Evolutionary conservation across 2,888 invertebrate genomes (phyloP).

Genomic region (Phania funesta): DNA sequence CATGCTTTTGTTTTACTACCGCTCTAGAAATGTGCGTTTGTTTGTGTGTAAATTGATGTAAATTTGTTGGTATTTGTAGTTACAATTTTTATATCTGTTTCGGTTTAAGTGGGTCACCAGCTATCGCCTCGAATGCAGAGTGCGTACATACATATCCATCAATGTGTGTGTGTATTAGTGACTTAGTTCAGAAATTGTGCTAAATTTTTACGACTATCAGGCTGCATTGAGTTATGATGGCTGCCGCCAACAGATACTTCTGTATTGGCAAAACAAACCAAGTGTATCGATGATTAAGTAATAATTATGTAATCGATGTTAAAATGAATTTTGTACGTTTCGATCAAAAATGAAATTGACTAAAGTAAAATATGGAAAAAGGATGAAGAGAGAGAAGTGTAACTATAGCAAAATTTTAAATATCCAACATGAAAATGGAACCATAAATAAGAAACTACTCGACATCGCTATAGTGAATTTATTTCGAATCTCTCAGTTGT

Average conservation of each 20-base stretch:
- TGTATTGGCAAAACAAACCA: too few species aligned
- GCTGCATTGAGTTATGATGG: slow-evolving; percentile 31
- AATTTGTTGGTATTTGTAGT: neutral
- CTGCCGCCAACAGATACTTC: slow-evolving; percentile 10
- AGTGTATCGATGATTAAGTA: too few species aligned
- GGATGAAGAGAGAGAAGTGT: too few species aligned
- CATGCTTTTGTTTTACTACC: neutral
- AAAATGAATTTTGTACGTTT: too few species aligned
- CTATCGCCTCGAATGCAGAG: slow-evolving; percentile 17
- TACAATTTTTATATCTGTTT: slow-evolving; percentile 11
- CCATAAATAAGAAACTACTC: too few species aligned
- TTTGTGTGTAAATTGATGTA: neutral
- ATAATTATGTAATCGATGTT: too few species aligned
- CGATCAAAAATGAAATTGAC: too few species aligned
- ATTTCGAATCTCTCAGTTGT: too few species aligned
- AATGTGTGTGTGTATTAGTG: neutral
- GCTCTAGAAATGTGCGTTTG: neutral
- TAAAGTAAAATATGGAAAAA: too few species aligned
- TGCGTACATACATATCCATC: neutral
- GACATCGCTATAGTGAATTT: too few species aligned
- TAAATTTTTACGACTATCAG: slow-evolving; percentile 47
- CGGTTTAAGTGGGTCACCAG: slow-evolving; percentile 42
- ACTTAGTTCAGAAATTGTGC: slow-evolving; percentile 51
- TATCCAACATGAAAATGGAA: too few species aligned
- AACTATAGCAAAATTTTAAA: too few species aligned